Conservation (phyloP, 2,888 invertebrate genomes). For the Paralinhomoeus sp. region DNA sequence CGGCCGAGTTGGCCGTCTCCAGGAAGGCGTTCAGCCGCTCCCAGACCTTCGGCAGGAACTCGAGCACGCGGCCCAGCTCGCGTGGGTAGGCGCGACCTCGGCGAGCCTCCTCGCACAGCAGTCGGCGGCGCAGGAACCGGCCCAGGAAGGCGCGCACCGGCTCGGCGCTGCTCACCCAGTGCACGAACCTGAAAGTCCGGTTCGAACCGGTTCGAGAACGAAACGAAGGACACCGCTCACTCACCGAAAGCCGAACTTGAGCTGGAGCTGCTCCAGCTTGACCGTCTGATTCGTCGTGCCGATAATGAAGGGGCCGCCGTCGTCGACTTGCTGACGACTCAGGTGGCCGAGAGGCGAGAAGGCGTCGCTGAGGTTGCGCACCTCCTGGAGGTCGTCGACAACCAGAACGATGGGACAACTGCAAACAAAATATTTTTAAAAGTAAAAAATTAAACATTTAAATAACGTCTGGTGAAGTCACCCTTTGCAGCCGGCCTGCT, state of each 20-base stretch:
- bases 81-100: conserved; percentile 29
- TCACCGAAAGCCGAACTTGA: conserved; percentile 64
- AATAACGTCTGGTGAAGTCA: too few relatives aligned
- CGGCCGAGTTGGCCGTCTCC: too few relatives aligned
- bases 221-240: too few relatives aligned
- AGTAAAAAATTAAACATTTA: too few relatives aligned
- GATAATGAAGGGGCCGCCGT: conserved; percentile 58
- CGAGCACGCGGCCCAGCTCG: conserved; percentile 56
- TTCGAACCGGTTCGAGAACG: too few relatives aligned
- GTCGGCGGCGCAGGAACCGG: conserved; percentile 46
- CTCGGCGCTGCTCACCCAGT: conserved; percentile 91
- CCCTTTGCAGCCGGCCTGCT: too few relatives aligned
- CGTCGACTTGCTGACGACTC: too few relatives aligned
- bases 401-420: conserved; percentile 54
- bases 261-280: background rate
- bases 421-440: too few relatives aligned
- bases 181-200: conserved; percentile 37
- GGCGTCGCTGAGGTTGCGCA: conserved; percentile 64
- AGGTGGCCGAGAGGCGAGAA: conserved; percentile 39
- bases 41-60: conserved; percentile 88
- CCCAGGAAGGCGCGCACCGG: conserved; percentile 85
- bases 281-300: conserved; percentile 35
- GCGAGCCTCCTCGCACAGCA: conserved; percentile 45
- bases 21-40: conserved; percentile 78
- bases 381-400: conserved; percentile 75